Evolutionary conservation across 2,797 vertebrate species (phyloP).

Genomic region (Melanotaenia boesemani): DNA sequence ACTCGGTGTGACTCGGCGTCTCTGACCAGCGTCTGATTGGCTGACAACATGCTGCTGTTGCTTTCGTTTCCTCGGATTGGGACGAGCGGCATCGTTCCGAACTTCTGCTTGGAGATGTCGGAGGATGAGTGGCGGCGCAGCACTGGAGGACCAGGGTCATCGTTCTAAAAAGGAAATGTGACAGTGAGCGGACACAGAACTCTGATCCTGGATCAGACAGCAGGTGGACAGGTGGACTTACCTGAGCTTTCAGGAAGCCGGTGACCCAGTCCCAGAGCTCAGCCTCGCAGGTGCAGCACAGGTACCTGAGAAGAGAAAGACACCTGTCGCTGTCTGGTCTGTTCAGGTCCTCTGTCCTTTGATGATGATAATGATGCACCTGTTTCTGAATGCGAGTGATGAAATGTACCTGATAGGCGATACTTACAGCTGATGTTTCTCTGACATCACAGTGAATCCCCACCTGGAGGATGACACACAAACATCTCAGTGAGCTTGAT

Average conservation of each 20-base stretch:
- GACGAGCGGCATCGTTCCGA: slow-evolving; percentile 96
- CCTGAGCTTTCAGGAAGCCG: slow-evolving; percentile 93
- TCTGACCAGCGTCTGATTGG: slow-evolving; percentile 94
- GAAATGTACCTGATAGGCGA: background rate
- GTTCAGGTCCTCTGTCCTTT: too few relatives aligned
- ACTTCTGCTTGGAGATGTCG: slow-evolving; percentile 94
- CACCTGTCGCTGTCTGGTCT: background rate
- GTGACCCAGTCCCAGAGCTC: slow-evolving; percentile 98
- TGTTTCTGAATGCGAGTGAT: too few relatives aligned
- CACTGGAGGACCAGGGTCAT: slow-evolving; percentile 83
- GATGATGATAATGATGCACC: too few relatives aligned
- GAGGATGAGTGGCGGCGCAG: slow-evolving; percentile 92
- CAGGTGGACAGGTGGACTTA: slow-evolving; percentile 17
- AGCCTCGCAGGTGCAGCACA: slow-evolving; percentile 87
- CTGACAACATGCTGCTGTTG: slow-evolving; percentile 91
- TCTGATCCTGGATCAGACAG: background rate
- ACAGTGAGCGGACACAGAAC: background rate
- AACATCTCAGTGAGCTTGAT: background rate
- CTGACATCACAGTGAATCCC: slow-evolving; percentile 92
- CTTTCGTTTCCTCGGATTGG: slow-evolving; percentile 94
- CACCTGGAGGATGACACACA: slow-evolving; percentile 81
- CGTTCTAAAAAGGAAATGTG: slow-evolving; percentile 80
- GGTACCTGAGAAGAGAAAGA: slow-evolving; percentile 80
- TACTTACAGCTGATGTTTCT: slow-evolving; percentile 97
- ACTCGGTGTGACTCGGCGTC: too few relatives aligned